Evolutionary conservation across 2,113 vertebrate species (phyloP).

Genomic region (Mobula hypostoma): DNA sequence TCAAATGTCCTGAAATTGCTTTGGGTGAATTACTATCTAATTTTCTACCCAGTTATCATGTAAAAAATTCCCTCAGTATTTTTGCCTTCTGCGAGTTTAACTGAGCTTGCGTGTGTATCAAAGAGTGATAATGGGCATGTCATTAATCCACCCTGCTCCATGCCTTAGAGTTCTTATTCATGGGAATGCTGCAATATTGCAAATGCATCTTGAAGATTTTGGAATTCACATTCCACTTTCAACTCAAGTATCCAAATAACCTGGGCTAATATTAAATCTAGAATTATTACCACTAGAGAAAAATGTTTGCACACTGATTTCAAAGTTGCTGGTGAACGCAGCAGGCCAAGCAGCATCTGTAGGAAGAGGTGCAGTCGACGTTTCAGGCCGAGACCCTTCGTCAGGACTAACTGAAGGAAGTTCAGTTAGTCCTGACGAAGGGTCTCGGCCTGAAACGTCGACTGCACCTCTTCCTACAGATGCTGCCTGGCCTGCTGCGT

Average conservation of each 20-base stretch:
- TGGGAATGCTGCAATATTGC: background rate
- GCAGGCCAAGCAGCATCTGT: too few species aligned
- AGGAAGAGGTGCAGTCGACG: too few species aligned
- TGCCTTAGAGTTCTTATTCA: background rate
- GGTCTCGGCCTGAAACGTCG: too few species aligned
- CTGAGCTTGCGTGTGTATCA: background rate
- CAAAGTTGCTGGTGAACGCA: too few species aligned
- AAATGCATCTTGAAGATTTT: background rate
- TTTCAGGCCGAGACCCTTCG: too few species aligned
- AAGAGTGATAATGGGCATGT: background rate
- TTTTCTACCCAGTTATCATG: background rate
- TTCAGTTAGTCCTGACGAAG: too few species aligned
- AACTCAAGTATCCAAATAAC: background rate
- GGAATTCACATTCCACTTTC: background rate
- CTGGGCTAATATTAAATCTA: background rate
- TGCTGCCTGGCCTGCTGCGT: too few species aligned
- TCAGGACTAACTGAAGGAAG: too few species aligned
- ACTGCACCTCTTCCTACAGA: too few species aligned
- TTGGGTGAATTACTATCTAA: background rate
- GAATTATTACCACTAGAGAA: background rate
- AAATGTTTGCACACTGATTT: too few species aligned
- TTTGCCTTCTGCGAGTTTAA: background rate
- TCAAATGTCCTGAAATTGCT: background rate
- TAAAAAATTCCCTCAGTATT: background rate
- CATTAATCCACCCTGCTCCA: background rate